These are phyloP conservation scores for Oxyura jamaicensis DNA, from an alignment of 2,113 vertebrate species.

Conservation along the genomic window DNA sequence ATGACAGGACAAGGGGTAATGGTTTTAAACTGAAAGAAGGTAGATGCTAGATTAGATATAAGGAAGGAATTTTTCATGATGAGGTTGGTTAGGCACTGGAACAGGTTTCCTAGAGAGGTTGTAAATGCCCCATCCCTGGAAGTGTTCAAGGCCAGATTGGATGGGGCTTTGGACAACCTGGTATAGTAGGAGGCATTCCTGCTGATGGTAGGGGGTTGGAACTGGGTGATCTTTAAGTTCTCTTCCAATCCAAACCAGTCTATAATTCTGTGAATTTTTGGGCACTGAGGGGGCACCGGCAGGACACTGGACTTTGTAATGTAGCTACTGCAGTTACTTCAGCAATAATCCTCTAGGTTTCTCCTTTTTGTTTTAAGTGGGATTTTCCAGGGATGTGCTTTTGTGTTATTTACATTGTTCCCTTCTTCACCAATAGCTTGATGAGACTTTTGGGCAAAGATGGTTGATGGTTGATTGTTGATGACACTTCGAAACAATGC, in stretches of 20 bases:
- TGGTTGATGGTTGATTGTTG: not conserved
- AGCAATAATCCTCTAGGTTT: rapidly evolving
- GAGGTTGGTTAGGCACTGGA: not conserved
- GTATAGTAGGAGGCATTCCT: not conserved
- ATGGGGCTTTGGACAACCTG: not conserved
- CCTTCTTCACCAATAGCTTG: not conserved
- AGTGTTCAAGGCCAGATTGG: not conserved
- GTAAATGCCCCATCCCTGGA: not conserved
- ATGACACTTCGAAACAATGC: not conserved
- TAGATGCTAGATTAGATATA: not conserved
- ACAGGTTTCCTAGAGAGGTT: not conserved
- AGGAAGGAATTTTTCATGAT: not conserved
- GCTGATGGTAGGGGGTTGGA: too few species aligned
- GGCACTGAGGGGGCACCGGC: not conserved
- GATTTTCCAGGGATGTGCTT: not conserved
- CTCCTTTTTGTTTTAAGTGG: not conserved
- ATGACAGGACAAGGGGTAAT: not conserved
- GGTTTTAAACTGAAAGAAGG: not conserved
- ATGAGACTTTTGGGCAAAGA: not conserved
- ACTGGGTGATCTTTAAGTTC: too few species aligned
- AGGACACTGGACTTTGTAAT: not conserved
- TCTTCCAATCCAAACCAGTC: too few species aligned
- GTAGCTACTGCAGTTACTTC: not conserved
- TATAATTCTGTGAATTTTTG: not conserved
- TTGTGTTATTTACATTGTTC: not conserved